Evolutionary conservation across 2,888 invertebrate species (phyloP).

Genomic region (Chorisops tibialis): DNA sequence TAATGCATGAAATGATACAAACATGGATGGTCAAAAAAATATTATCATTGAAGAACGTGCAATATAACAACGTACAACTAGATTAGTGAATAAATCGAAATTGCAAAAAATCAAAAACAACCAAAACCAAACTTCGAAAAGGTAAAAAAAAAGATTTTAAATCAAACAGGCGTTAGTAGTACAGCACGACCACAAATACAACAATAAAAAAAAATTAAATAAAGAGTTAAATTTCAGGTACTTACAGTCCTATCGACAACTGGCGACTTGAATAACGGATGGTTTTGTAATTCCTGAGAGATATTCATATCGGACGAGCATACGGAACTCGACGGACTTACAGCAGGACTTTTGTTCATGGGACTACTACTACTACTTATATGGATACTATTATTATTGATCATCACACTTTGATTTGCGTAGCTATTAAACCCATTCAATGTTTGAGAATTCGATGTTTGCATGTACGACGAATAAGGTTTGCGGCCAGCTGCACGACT

Average conservation of each 20-base stretch:
- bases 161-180: not conserved
- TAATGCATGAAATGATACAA: too few species aligned
- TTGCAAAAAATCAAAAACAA: too few species aligned
- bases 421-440: conserved; percentile 43
- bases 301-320: conserved; percentile 53
- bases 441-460: conserved; percentile 48
- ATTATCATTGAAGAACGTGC: too few species aligned
- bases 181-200: not conserved
- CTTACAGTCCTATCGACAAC: conserved; percentile 65
- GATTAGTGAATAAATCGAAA: too few species aligned
- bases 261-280: conserved; percentile 56
- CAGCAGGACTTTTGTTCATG: conserved; percentile 48
- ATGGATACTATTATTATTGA: conserved; percentile 25
- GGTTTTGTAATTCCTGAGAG: conserved; percentile 59
- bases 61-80: too few species aligned
- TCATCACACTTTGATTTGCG: conserved; percentile 37
- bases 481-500: conserved; percentile 27
- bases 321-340: conserved; percentile 50
- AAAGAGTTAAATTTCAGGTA: conserved; percentile 35
- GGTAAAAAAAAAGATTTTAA: not conserved
- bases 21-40: too few species aligned
- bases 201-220: not conserved
- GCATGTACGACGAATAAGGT: conserved; percentile 32
- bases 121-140: too few species aligned
- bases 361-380: conserved; percentile 38